Evolutionary conservation across 2,888 invertebrate genomes (phyloP).

Genomic region (Hydropsyche betteni): DNA sequence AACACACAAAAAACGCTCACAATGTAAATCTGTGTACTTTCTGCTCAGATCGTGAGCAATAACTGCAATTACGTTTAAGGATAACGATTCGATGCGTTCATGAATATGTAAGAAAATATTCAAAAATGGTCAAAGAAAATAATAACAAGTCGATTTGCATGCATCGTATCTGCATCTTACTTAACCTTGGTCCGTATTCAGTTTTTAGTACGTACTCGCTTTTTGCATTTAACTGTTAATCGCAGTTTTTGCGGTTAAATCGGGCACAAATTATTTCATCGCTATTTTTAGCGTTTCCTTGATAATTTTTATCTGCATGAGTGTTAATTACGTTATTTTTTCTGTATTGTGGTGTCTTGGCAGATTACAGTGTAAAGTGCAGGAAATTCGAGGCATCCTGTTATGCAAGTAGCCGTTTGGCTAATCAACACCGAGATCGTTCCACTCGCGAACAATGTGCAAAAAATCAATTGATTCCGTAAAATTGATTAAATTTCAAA

Average conservation of each 20-base stretch:
- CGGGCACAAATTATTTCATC: background rate
- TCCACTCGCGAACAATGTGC: slow-evolving; percentile 3
- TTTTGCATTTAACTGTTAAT: too few relatives aligned
- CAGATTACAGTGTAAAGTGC: slow-evolving; percentile 19
- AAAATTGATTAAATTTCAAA: slow-evolving; percentile 2
- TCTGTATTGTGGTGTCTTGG: background rate
- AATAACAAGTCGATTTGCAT: background rate
- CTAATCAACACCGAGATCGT: background rate
- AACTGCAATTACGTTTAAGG: slow-evolving; percentile 19
- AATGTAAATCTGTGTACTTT: background rate
- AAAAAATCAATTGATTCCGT: slow-evolving; percentile 16
- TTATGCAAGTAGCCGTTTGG: background rate
- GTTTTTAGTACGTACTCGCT: background rate
- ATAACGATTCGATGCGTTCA: background rate
- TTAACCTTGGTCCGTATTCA: background rate
- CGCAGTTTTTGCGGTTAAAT: too few relatives aligned
- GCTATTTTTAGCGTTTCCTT: slow-evolving; percentile 10
- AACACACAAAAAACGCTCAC: background rate
- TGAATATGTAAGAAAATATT: background rate
- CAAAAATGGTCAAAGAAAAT: slow-evolving; percentile 8
- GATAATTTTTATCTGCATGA: background rate
- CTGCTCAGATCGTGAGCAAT: background rate
- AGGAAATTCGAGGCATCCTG: slow-evolving; percentile 28
- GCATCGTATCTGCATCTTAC: background rate
- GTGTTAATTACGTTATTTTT: background rate